Conservation (phyloP, 2,888 invertebrate genomes). For the Dendrolimus pini region DNA sequence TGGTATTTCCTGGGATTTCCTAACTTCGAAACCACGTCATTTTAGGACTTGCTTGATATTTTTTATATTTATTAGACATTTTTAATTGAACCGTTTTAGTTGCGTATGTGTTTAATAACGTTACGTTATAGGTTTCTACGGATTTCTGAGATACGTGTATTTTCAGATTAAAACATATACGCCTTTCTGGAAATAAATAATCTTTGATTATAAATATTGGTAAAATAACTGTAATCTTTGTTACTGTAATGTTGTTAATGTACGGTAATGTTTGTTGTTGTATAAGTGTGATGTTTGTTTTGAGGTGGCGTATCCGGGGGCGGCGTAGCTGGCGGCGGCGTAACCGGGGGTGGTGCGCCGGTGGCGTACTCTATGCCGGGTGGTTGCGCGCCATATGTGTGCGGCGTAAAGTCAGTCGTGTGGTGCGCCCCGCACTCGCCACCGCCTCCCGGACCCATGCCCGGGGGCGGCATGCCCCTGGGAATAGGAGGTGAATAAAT, state of each 20-base stretch:
- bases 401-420: slow-evolving; percentile 45
- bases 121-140: too few relatives aligned
- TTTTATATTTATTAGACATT: too few relatives aligned
- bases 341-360: slow-evolving; percentile 3
- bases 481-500: background rate
- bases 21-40: too few relatives aligned
- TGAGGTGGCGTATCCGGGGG: background rate
- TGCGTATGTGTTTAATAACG: too few relatives aligned
- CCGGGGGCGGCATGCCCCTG: slow-evolving; percentile 13
- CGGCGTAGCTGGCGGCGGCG: slow-evolving; percentile 3
- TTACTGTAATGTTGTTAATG: background rate
- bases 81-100: too few relatives aligned
- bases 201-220: too few relatives aligned
- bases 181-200: too few relatives aligned
- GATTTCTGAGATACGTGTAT: too few relatives aligned
- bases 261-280: background rate
- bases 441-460: slow-evolving; percentile 13
- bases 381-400: slow-evolving; percentile 33
- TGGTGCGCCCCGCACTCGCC: slow-evolving; percentile 34
- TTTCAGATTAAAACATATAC: too few relatives aligned
- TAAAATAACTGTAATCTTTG: background rate
- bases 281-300: too few relatives aligned
- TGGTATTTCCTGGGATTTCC: too few relatives aligned
- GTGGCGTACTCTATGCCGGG: slow-evolving; percentile 13
- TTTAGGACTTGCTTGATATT: too few relatives aligned